Evolutionary conservation across 2,888 invertebrate genomes (phyloP).

Genomic region (Dichetophora obliterata): DNA sequence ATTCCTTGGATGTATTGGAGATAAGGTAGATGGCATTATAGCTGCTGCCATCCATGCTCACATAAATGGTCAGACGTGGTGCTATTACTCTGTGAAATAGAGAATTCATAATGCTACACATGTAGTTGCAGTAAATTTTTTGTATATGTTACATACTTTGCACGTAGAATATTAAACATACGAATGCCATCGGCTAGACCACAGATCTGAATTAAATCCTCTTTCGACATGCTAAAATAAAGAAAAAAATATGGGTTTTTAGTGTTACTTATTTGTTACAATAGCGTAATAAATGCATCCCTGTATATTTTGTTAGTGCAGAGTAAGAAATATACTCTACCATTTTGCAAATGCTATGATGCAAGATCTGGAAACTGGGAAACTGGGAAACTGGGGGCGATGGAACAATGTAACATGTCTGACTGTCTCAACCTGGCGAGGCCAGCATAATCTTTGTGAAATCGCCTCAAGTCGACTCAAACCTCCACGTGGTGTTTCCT

Average conservation of each 20-base stretch:
- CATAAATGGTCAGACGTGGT: conserved; percentile 87
- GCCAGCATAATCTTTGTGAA: no score
- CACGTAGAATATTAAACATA: conserved; percentile 89
- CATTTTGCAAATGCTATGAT: no score
- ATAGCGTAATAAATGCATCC: no score
- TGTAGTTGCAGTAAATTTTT: not conserved
- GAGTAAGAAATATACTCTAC: no score
- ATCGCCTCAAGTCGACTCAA: no score
- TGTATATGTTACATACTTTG: conserved; percentile 75
- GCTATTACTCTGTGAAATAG: conserved; percentile 73
- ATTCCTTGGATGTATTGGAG: conserved; percentile 76
- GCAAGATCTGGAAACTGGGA: no score
- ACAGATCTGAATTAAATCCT: conserved; percentile 94
- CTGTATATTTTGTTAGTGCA: no score
- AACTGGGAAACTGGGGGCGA: no score
- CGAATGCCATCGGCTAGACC: conserved; percentile 95
- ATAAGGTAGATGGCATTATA: conserved; percentile 88
- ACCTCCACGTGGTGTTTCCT: no score
- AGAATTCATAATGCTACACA: not conserved
- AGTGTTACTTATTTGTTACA: no score
- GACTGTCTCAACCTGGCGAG: no score
- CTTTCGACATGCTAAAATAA: conserved; percentile 78
- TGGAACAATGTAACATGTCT: no score
- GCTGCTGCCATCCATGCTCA: conserved; percentile 77
- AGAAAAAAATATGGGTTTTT: not conserved